Evolutionary conservation across 2,113 vertebrate species (phyloP).

Genomic region (Sorex araneus): DNA sequence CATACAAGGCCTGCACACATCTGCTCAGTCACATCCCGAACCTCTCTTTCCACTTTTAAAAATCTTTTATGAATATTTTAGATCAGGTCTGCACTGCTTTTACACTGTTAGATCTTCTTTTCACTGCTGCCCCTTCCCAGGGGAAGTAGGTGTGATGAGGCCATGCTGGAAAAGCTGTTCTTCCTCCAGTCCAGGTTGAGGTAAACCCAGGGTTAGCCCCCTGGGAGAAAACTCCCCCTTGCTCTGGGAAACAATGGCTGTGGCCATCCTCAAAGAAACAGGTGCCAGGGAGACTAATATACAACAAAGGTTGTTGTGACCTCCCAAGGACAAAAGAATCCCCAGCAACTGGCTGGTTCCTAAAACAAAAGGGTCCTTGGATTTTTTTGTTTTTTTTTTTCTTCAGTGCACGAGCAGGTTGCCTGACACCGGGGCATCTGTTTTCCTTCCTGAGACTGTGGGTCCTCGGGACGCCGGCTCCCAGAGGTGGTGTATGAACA

Average conservation of each 20-base stretch:
- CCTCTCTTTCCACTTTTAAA: background rate
- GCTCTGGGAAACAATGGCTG: background rate
- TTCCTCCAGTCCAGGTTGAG: background rate
- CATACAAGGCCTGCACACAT: too few relatives aligned
- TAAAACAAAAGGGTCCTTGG: background rate
- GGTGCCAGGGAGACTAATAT: background rate
- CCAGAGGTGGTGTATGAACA: background rate
- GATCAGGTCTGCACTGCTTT: background rate
- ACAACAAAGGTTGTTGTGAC: background rate
- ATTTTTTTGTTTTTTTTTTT: background rate
- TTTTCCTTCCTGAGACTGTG: background rate
- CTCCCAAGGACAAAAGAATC: conserved; percentile 17
- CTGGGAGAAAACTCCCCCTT: background rate
- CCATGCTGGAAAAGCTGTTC: background rate
- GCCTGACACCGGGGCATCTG: background rate
- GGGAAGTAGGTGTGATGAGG: background rate
- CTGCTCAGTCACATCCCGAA: too few relatives aligned
- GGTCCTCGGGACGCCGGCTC: background rate
- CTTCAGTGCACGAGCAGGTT: background rate
- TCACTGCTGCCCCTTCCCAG: background rate
- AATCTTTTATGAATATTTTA: background rate
- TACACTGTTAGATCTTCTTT: background rate
- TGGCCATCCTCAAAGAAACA: background rate
- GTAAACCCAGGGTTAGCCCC: background rate
- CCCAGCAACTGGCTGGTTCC: background rate